phyloP scores from a whole-genome alignment of 2,113 vertebrate species.

The Paracanthobrama guichenoti region DNA sequence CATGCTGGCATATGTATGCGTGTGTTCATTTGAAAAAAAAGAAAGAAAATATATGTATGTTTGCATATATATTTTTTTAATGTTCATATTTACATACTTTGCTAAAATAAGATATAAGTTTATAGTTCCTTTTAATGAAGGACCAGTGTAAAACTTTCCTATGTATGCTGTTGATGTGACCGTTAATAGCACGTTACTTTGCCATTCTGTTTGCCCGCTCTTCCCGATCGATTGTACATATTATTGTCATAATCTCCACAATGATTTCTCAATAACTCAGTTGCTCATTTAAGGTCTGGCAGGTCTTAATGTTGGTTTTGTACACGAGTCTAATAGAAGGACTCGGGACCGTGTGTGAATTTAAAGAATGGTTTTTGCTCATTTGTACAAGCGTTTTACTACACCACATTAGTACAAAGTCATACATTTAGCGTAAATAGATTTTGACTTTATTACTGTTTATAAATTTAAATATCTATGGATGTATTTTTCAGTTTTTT shows the following conservation, averaged over 20 bases:
- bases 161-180: slow-evolving; percentile 16
- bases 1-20: slow-evolving; percentile 38
- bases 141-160: slow-evolving; percentile 12
- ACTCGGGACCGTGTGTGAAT: slow-evolving; percentile 45
- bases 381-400: slow-evolving; percentile 84
- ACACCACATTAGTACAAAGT: slow-evolving; percentile 87
- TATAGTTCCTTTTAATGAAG: slow-evolving; percentile 29
- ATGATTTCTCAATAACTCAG: not conserved
- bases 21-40: slow-evolving; percentile 40
- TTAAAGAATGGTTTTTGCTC: slow-evolving; percentile 48
- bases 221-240: not conserved
- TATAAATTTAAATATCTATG: slow-evolving; percentile 96
- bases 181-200: slow-evolving; percentile 28
- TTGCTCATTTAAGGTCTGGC: slow-evolving; percentile 23
- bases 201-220: not conserved
- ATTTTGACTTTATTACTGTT: slow-evolving; percentile 98
- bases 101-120: slow-evolving; percentile 44
- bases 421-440: slow-evolving; percentile 85
- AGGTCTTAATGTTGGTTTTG: slow-evolving; percentile 30
- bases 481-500: slow-evolving; percentile 99
- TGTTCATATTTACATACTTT: slow-evolving; percentile 52
- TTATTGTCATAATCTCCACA: not conserved
- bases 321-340: not conserved
- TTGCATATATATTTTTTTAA: slow-evolving; percentile 44
- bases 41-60: slow-evolving; percentile 13